Percentiles rank a stretch among this genome's conserved stretches.
Conservation (phyloP, 2,888 invertebrate species). For the Netelia melanura region DNA sequence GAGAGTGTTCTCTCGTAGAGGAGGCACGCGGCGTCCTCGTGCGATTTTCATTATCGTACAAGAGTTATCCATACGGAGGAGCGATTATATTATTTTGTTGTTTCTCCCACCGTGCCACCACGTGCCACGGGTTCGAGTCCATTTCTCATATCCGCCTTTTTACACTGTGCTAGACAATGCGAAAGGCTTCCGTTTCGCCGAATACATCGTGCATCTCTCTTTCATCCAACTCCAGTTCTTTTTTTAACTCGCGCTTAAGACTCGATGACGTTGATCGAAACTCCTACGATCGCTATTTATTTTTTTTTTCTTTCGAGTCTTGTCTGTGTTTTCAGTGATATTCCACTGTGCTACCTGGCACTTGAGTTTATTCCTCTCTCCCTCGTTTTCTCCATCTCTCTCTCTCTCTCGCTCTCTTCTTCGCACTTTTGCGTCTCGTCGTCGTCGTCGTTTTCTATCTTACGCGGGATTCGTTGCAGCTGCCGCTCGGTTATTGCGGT, state of each 20-base stretch:
- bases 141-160: constrained; percentile 18
- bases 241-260: background rate
- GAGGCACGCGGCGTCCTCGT: constrained; percentile 15
- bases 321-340: constrained; percentile 23
- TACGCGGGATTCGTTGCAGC: constrained; percentile 33
- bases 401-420: constrained; percentile 8
- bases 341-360: constrained; percentile 14
- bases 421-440: background rate
- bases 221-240: background rate
- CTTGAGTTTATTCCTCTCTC: constrained; percentile 7
- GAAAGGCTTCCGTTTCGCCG: constrained; percentile 7
- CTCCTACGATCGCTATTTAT: background rate
- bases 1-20: background rate
- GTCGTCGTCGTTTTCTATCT: constrained; percentile 19
- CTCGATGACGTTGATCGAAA: constrained; percentile 33
- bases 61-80: background rate
- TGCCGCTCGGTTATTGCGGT: constrained; percentile 50
- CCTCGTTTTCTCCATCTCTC: constrained; percentile 5
- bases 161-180: constrained; percentile 2
- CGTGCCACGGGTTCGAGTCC: background rate
- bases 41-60: constrained; percentile 32
- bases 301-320: background rate
- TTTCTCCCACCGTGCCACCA: background rate
- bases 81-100: constrained; percentile 9
- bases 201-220: constrained; percentile 9